These are phyloP conservation scores for Burhinus oedicnemus DNA, from an alignment of 2,113 vertebrate genomes.

Conservation along the genomic window DNA sequence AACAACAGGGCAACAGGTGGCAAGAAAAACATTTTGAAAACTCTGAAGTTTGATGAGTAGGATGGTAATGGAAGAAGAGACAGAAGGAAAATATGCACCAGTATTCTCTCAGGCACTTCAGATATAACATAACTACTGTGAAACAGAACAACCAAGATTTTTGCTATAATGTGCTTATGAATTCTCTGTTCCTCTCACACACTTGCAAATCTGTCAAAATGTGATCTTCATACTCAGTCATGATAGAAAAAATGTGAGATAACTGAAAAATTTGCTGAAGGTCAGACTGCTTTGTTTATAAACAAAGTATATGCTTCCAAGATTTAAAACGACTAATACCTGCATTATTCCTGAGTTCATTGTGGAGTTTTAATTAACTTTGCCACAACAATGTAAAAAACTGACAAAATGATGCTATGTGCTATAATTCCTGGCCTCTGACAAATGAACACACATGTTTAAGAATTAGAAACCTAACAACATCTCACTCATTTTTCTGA, in stretches of 20 bases:
- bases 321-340: not conserved
- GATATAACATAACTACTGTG: not conserved
- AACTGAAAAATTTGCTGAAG: not conserved
- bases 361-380: not conserved
- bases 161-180: not conserved
- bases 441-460: not conserved
- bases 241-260: not conserved
- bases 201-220: not conserved
- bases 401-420: not conserved
- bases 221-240: not conserved
- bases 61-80: not conserved
- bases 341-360: not conserved
- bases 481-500: not conserved
- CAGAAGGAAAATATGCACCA: not conserved
- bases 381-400: not conserved
- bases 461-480: not conserved
- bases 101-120: not conserved
- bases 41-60: not conserved
- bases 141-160: not conserved
- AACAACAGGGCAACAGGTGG: not conserved
- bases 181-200: not conserved
- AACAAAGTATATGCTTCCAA: not conserved
- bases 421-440: not conserved
- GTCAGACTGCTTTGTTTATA: not conserved
- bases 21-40: not conserved